Conservation (phyloP, 2,797 vertebrate species). For the Threskiornis aethiopicus region DNA sequence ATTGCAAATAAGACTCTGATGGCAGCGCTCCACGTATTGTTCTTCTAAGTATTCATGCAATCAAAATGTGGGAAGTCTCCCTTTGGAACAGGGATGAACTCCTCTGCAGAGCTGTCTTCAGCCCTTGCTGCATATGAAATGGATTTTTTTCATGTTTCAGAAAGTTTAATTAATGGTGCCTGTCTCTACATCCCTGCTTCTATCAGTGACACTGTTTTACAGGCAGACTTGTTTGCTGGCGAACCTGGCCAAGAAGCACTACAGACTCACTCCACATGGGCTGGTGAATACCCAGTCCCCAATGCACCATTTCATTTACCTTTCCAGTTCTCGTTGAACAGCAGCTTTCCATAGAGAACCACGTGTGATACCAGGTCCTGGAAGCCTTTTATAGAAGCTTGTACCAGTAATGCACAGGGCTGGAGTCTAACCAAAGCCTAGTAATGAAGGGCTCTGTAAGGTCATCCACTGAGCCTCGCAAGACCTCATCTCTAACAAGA, state of each 20-base stretch:
- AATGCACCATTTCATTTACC: neutral
- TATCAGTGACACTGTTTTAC: neutral
- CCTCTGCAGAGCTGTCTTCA: neutral
- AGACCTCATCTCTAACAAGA: neutral
- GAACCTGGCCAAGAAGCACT: neutral
- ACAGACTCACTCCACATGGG: accelerated
- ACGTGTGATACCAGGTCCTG: neutral
- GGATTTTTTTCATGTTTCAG: neutral
- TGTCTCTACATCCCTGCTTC: accelerated
- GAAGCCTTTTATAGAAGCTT: neutral
- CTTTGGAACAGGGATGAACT: neutral
- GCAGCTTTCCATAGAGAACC: neutral
- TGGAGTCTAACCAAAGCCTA: neutral
- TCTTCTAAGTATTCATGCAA: neutral
- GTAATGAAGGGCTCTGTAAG: neutral
- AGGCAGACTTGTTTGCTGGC: accelerated
- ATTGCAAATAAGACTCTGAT: neutral
- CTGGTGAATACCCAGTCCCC: neutral
- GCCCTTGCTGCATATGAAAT: neutral
- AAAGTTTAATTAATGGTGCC: neutral
- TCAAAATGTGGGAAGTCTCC: neutral
- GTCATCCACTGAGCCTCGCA: neutral
- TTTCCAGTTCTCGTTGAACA: neutral
- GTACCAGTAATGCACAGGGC: neutral
- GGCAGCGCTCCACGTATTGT: accelerated